Evolutionary conservation across 1,140 invertebrate species (phyloP), one percentile per base, ranked within the genome.

Genomic region (Holotrichia oblita): DNA sequence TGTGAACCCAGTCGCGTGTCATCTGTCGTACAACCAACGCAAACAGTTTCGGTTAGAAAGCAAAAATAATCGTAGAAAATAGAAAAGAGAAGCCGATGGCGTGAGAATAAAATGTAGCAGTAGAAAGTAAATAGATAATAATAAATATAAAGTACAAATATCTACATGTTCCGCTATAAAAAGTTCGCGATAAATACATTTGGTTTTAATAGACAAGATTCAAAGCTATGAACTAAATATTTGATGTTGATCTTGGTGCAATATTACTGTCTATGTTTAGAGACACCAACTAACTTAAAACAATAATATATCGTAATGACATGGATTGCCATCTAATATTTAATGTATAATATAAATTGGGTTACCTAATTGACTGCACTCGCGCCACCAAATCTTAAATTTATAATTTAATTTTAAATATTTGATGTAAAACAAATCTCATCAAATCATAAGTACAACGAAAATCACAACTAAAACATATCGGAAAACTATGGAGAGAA

Each of bases 1-100:
- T 76, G 73, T 76, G 44, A 44, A 41, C 44, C 17, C 44, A 40
- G 44, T 76, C 41, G 73, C 73, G 73, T 76, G 73, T 44, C 61
- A 27, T 10, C 61, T 76, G 40, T 44, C 61, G n/a, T 14, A 20
- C 61, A 17, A 64, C 22, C 61, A 17, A 14, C 12, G n/a, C 61
- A 20, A 20, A 27, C 61, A 20, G 61, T 27, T 64, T 14, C 17
- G 61, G 61, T 64, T 22, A 22, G 9, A 12, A 20, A 64, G 17
- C 17, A 17, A 64, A 20, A 64, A 20, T 9, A 64, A 64, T 0
- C 59, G 17, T 64, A 64, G 7, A 17, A 64, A 64, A 64, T n/a
- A n/a, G n/a, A n/a, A n/a, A n/a, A n/a, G n/a, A n/a, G n/a, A n/a
- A n/a, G n/a, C n/a, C n/a, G n/a, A n/a, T n/a, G n/a, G n/a, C n/a